Base-by-base conservation (phyloP, 2,113 vertebrate genomes). In the Epinephelus moara region DNA sequence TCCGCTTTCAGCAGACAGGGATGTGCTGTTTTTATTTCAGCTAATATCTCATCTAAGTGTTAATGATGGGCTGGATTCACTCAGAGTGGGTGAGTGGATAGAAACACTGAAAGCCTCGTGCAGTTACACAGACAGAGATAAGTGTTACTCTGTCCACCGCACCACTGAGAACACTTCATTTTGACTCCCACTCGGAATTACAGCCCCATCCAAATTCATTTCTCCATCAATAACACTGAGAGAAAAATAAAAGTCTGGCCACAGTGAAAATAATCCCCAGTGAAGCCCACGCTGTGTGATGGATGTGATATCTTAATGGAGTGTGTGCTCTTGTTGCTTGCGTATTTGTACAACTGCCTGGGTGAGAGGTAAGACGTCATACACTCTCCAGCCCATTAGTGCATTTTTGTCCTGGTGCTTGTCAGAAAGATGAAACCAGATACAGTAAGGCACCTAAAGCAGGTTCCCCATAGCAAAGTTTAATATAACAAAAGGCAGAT, bases 251-350 rank as follows among this genome's bases (percentile, higher is more conserved):
- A 75, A 60, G 82, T 77, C 85, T 64, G 27, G 60, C 64, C 69
- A 40, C 37, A 77, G 80, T 78, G 66, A 80, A 80, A 81, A 84
- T 33, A 85, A 86, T 80, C 81, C 78, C 37, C 5, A 25, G 59
- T 66, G 47, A 72, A 81, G 61, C 57, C n/a, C 11, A 42, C 6
- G 12, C 77, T 23, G 13, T 76, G 75, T 91, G 89, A 92, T 89
- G 80, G 70, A 93, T 92, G 87, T 76, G 75, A 81, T 71, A 82
- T 79, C 68, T 78, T 87, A 91, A 92, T 88, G 89, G 88, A 89
- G 78, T 87, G 72, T 55, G 15, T 74, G 60, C 66, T 75, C 52
- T 75, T 77, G 75, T 85, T 83, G 87, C 68, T 60, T 80, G 71
- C 21, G 52, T 92, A 78, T 90, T 89, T 90, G 88, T 75, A 75